Percentiles rank a stretch among this genome's conserved stretches.
Evolutionary conservation across 1,140 invertebrate species (phyloP).

Genomic region (Zophobas morio): DNA sequence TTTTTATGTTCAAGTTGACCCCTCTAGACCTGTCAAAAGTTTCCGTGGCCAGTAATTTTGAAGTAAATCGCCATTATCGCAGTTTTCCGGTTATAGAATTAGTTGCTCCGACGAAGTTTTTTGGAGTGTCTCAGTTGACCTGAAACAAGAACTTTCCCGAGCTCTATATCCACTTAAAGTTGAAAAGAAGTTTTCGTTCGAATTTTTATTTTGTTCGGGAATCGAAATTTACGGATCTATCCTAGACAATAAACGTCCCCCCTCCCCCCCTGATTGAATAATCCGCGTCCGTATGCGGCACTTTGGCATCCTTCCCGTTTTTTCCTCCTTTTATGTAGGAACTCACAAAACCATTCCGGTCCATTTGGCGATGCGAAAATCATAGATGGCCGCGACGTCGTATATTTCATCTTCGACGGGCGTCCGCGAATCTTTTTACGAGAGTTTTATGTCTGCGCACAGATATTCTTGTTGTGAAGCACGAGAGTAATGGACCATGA

Average conservation of each 20-base stretch:
- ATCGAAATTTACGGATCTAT: too few relatives aligned
- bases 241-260: too few relatives aligned
- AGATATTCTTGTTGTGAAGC: conserved; percentile 59
- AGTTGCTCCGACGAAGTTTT: neutral
- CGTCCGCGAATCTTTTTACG: conserved; percentile 59
- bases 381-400: conserved; percentile 56
- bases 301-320: conserved; percentile 22
- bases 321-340: conserved; percentile 6
- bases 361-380: conserved; percentile 57
- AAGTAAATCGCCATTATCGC: too few relatives aligned
- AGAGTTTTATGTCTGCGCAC: conserved; percentile 59
- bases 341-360: conserved; percentile 54
- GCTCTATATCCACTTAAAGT: too few relatives aligned
- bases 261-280: conserved; percentile 5
- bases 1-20: too few relatives aligned
- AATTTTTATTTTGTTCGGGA: too few relatives aligned
- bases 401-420: conserved; percentile 59
- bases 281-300: conserved; percentile 3
- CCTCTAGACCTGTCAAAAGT: too few relatives aligned
- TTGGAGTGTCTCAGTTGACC: too few relatives aligned
- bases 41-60: too few relatives aligned
- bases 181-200: too few relatives aligned
- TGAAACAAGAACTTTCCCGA: too few relatives aligned
- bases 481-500: conserved; percentile 63
- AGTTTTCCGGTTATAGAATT: neutral